These are phyloP conservation scores for Bubalus kerabau DNA, from an alignment of 2,113 vertebrate species.

Conservation along the genomic window DNA sequence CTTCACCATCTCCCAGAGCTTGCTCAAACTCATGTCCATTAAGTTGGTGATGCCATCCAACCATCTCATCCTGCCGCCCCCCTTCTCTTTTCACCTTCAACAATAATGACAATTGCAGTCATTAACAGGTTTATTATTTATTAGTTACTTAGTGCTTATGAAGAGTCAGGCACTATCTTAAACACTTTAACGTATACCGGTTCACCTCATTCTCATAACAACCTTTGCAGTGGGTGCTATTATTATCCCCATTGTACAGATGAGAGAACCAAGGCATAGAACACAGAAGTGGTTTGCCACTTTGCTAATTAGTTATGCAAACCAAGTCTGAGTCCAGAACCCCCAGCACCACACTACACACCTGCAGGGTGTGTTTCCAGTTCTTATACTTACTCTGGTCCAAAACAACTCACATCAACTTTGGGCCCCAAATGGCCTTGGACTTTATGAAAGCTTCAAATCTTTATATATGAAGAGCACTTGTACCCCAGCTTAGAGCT, in stretches of 20 bases:
- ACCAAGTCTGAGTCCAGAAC: background rate
- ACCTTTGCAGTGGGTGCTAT: background rate
- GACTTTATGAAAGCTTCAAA: background rate
- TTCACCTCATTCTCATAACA: background rate
- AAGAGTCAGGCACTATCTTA: background rate
- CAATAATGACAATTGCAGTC: background rate
- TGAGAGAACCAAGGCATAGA: background rate
- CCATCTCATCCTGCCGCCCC: background rate
- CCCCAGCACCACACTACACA: accelerated
- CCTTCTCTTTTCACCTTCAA: background rate
- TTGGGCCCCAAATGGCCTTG: background rate
- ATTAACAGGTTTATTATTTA: background rate
- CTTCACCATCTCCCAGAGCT: background rate
- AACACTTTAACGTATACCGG: background rate
- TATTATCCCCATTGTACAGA: background rate
- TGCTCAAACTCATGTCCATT: background rate
- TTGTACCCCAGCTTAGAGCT: background rate
- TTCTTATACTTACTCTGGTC: background rate
- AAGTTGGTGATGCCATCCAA: background rate
- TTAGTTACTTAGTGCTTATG: background rate
- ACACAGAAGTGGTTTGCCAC: background rate
- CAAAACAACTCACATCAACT: background rate
- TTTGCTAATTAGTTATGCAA: background rate
- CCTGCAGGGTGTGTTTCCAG: background rate
- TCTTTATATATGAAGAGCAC: background rate